Base-by-base conservation (phyloP, 2,888 invertebrate genomes). In the Elysia crispata region DNA sequence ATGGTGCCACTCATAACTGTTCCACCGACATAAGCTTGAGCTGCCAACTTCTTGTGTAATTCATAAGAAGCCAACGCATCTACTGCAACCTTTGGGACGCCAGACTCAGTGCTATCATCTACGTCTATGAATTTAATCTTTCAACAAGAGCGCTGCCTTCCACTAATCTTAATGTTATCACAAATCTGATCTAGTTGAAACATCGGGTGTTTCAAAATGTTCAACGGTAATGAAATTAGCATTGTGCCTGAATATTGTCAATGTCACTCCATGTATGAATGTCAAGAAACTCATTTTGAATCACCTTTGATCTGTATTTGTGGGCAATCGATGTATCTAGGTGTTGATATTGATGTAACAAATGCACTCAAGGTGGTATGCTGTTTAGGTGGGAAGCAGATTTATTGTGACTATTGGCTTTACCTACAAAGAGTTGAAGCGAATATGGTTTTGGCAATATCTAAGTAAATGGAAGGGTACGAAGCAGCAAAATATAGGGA, bases 1-100 rank as follows among this genome's bases (percentile, higher is more conserved):
- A 18, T 60, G 5, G 20, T 60, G 20, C 60, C 60, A 60, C 60
- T 60, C 60, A 60, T 60, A 60, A 60, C 60, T 60, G 60, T 23
- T 18, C 3, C 60, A 20, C 60, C 60, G 23, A 8, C 60, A 60
- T 60, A 60, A 60, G 60, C 60, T 60, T 60, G 60, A 3, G 60
- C 60, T 8, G 15, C 23, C 23, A 60, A 8, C 3, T 60, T 8
- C 3, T 60, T 18, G 3, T 60, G 3, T 20, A 60, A 23, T 6
- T 15, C 3, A 60, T 23, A 60, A 60, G 23, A 6, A 60, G 20
- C 23, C 5, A 60, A 18, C 23, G 5, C 60, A 6, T 60, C 60
- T 5, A 20, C 23, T 5, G 15, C 6, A 60, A 60, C 60, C 60
- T 23, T 23, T 60, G 15, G 8, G 15, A 60, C 6, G n/a, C 60